Base-by-base conservation (phyloP, 2,113 vertebrate genomes). In the Indicator maculatus region DNA sequence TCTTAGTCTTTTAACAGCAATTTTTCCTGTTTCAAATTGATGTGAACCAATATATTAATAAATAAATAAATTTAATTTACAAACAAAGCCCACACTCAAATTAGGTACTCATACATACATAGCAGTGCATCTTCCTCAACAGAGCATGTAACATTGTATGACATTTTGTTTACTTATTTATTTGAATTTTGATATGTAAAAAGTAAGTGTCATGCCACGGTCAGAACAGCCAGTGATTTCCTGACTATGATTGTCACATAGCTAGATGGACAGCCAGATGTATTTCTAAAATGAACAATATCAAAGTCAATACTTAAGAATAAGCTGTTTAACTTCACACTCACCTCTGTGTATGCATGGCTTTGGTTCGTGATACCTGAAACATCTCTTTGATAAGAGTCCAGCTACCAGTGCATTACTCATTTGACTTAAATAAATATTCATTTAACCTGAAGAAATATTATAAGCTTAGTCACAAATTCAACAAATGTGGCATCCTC, bases 401-500 rank as follows among this genome's bases (percentile, higher is more conserved):
- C 47, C 33, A 66, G 28, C 18, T 88, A 12, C 55, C 50, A 52
- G 23, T 52, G 50, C 6, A 13, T 52, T 52, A 24, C 12, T 26
- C 50, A 24, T 52, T 24, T 52, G 24, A 52, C 50, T 24, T 52
- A 52, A 52, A 52, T 19, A 52, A 24, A 52, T 26, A 24, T 52
- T 52, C 50, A 52, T 52, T 52, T 52, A 76, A 53, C 14, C 50
- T 61, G 66, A 89, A 86, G 16, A 82, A 91, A 70, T 69, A 55
- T 12, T 73, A 31, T 76, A 50, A 0, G 0, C 3, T 27, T 30
- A 59, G 26, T 58, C 5, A 1, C 33, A 69, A 28, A 74, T 17
- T 53, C 31, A 67, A 30, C 33, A 86, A 63, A 74, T 21, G 11
- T 55, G 58, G 14, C 31, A n/a, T 21, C 23, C 30, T 45, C 38